phyloP scores from a whole-genome alignment of 2,113 vertebrate species.

The Tragelaphus imberbis region DNA sequence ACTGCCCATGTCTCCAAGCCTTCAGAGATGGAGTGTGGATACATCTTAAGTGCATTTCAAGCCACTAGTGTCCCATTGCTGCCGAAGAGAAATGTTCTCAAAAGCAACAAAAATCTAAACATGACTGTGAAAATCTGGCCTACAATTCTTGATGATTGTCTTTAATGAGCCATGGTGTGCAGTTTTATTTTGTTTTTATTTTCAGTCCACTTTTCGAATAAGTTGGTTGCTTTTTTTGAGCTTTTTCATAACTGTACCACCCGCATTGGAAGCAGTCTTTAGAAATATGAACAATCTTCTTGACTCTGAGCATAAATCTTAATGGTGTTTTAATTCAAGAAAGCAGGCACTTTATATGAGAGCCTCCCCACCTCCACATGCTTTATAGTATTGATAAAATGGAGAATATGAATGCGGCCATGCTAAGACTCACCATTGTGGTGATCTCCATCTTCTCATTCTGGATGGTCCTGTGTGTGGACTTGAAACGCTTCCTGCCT shows the following conservation, averaged over 20 bases:
- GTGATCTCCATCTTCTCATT: background rate
- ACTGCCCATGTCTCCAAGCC: slow-evolving; percentile 68
- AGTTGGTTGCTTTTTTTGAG: slow-evolving; percentile 33
- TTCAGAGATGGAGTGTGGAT: slow-evolving; percentile 71
- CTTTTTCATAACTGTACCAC: slow-evolving; percentile 35
- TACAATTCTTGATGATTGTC: background rate
- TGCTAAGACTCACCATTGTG: background rate
- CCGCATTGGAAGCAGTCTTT: background rate
- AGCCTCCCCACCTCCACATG: background rate
- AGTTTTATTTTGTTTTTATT: background rate
- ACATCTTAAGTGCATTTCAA: slow-evolving; percentile 76
- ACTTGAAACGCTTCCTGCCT: background rate
- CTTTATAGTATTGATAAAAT: background rate
- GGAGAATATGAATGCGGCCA: background rate
- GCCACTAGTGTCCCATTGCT: slow-evolving; percentile 65
- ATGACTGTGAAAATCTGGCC: background rate
- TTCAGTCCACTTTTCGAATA: slow-evolving; percentile 43
- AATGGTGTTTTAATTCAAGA: slow-evolving; percentile 42
- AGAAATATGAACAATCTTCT: slow-evolving; percentile 21
- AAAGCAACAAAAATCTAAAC: background rate
- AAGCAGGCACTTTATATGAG: background rate
- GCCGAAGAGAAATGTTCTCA: slow-evolving; percentile 37
- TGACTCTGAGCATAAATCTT: background rate
- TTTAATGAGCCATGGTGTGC: background rate
- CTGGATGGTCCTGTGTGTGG: background rate